Evolutionary conservation across 2,888 invertebrate genomes (phyloP), one percentile per base, ranked within the genome.

Genomic region (Harpalus rubripes): DNA sequence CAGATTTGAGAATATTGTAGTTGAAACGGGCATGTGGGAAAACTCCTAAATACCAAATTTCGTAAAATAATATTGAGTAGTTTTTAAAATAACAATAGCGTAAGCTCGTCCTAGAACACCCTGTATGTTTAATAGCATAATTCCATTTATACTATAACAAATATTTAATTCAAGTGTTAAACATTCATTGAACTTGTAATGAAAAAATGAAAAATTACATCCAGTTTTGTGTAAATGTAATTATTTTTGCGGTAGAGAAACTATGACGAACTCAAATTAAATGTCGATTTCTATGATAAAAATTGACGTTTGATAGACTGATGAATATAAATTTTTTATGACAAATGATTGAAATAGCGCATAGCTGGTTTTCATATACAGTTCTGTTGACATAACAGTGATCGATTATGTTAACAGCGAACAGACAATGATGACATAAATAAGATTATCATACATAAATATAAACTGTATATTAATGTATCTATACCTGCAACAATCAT

Each of bases 331-430:
- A 68, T 41, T n/a, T n/a, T 68, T 39, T 68, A 68, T 68, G 68
- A 68, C 68, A 68, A 39, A 68, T 68, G 68, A 68, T 68, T 68
- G 68, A 32, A 68, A 68, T 63, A 63, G 63, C 63, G 22, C 68
- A 68, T 32, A 68, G 68, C 15, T 15, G n/a, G 15, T 68, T 39
- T 68, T 39, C 68, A 39, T 39, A 63, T 68, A 41, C 39, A 39
- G 68, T 15, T 32, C 6, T 68, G 39, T 39, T 26, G 22, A 8
- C 39, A n/a, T 6, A 68, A 68, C 68, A 68, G n/a, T 68, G 39
- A 68, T 26, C 10, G 39, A 39, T 32, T n/a, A 68, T 68, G 26
- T 39, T 15, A 68, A 68, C 32, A 39, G 8, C 7, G 26, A 61
- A 68, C 39, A 68, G 8, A 68, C n/a, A 65, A 26, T 65, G n/a